Evolutionary conservation across 2,797 vertebrate genomes (phyloP), one percentile per base, ranked within the genome.

Genomic region (Takifugu rubripes): DNA sequence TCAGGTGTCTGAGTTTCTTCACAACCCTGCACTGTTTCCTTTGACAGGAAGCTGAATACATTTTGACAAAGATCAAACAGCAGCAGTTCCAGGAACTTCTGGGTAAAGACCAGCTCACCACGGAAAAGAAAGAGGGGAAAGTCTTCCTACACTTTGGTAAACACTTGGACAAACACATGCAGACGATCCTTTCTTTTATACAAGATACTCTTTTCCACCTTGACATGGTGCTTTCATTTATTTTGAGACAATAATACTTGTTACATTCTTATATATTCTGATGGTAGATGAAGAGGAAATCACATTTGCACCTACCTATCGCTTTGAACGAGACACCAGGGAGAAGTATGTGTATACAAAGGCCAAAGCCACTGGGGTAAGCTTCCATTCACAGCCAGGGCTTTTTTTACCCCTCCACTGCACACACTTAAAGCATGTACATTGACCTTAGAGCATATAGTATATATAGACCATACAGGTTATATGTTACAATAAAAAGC

Each of bases 341-440:
- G 96, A 98, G 54, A 95, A 89, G 73, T 99, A 99, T 2, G 94
- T 92, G 68, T 99, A 98, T 90, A 98, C 93, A 21, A 99, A 99
- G 87, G 94, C 94, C 79, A 99, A 99, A 84, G 92, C 97, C 17
- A 97, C 97, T 0, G 96, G 96, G 93, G 97, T 99, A 88, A 82
- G 93, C 26, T 61, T 1, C 1, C 17, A 21, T 21, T 21, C 21
- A 21, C 21, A 21, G 21, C 21, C 21, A 21, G 21, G 47, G 31
- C 31, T 33, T 10, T 10, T 33, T 66, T 72, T 59, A 21, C 21
- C 21, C 21, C 25, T 29, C 62, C 64, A 63, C 36, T 3, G 10
- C 3, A 40, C 36, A 36, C 33, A 12, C 7, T 12, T 36, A 11
- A 36, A 36, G 11, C 33, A 36, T 12, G 2, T 36, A 3, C 33